Conservation (phyloP, 2,888 invertebrate species). For the Eupithecia subumbrata region DNA sequence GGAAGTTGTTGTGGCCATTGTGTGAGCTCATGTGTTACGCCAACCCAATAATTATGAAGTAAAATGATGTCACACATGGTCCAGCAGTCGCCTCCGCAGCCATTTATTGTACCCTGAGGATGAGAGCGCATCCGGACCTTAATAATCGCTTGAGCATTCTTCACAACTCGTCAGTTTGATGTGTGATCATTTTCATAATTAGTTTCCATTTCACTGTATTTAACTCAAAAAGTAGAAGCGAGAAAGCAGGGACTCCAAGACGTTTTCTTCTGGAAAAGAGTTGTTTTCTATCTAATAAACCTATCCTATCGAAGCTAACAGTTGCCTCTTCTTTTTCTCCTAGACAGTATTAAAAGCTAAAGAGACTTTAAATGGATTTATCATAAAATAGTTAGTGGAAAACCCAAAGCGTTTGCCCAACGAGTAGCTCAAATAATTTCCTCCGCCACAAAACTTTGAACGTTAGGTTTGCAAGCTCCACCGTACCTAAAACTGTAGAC, state of each 20-base stretch:
- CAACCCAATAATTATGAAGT: slow-evolving; percentile 44
- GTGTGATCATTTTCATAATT: slow-evolving; percentile 33
- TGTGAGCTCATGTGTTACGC: slow-evolving; percentile 39
- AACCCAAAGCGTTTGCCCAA: slow-evolving; percentile 48
- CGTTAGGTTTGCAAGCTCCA: slow-evolving; percentile 43
- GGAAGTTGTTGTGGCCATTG: slow-evolving; percentile 43
- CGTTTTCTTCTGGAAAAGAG: background rate
- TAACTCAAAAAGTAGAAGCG: background rate
- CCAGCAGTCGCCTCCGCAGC: slow-evolving; percentile 41
- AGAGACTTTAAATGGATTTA: slow-evolving; percentile 16
- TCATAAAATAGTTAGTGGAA: slow-evolving; percentile 50
- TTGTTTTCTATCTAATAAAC: background rate
- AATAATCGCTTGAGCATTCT: slow-evolving; percentile 43
- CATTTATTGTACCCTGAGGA: slow-evolving; percentile 45
- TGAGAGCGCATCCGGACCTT: slow-evolving; percentile 41
- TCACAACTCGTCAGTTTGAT: slow-evolving; percentile 28
- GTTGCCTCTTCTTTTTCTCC: background rate
- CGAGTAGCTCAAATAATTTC: slow-evolving; percentile 49
- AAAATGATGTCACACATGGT: slow-evolving; percentile 49
- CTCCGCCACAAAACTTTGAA: slow-evolving; percentile 50
- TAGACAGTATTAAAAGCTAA: background rate
- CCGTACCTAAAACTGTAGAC: slow-evolving; percentile 47
- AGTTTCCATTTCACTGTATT: background rate
- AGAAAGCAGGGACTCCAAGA: background rate
- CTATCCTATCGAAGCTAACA: background rate